phyloP scores from a whole-genome alignment of 2,888 invertebrate genomes.

The Portevinia maculata region DNA sequence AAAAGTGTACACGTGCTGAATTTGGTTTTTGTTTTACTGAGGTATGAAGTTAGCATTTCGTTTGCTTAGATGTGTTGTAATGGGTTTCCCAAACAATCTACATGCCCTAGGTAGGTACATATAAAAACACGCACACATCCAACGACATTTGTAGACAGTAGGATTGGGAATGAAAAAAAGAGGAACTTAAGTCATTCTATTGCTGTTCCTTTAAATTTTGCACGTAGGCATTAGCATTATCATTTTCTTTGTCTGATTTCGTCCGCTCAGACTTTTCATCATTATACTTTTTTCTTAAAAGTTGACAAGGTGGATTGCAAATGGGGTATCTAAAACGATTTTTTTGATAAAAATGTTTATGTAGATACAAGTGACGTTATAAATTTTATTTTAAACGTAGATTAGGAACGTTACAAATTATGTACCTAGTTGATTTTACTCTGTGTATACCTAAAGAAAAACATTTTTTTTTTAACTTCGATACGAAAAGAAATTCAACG shows the following conservation, averaged over 20 bases:
- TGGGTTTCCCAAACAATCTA: slow-evolving; percentile 50
- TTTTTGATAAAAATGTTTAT: no score
- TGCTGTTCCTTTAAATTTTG: slow-evolving; percentile 52
- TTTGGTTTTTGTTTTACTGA: slow-evolving; percentile 49
- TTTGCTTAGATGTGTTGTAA: slow-evolving; percentile 38
- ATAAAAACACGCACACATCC: slow-evolving; percentile 1
- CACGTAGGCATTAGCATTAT: slow-evolving; percentile 56
- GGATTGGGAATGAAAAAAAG: slow-evolving; percentile 4
- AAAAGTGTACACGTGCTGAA: slow-evolving; percentile 66
- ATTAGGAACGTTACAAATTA: no score
- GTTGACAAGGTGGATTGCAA: neutral
- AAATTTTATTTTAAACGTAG: no score
- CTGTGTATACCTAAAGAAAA: no score
- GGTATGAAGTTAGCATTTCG: slow-evolving; percentile 24
- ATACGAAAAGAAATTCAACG: no score
- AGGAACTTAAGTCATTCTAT: slow-evolving; percentile 55
- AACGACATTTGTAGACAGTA: slow-evolving; percentile 16
- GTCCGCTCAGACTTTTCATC: slow-evolving; percentile 53
- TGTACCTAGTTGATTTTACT: no score
- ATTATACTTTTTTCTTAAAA: slow-evolving; percentile 38
- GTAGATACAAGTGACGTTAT: no score
- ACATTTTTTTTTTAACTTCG: no score
- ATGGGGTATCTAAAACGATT: neutral
- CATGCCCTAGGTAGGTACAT: slow-evolving; percentile 2
- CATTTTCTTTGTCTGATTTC: slow-evolving; percentile 36